Conservation (phyloP, 1,140 invertebrate genomes). For the Papilio aristodemus region DNA sequence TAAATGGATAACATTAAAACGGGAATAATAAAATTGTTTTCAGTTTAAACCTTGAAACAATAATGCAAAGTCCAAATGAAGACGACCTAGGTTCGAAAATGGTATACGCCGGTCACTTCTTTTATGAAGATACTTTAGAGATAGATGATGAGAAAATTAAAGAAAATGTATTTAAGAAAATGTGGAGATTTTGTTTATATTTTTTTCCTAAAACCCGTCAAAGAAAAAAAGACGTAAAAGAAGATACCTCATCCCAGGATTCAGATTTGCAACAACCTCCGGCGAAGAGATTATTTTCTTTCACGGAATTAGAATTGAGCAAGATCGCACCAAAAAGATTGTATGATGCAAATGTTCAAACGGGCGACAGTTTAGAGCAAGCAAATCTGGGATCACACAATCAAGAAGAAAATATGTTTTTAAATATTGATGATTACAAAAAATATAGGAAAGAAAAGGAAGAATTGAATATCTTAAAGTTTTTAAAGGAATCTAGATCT, state of each 20-base stretch:
- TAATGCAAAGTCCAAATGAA: conserved; percentile 64
- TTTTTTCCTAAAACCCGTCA: conserved; percentile 37
- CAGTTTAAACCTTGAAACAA: conserved; percentile 59
- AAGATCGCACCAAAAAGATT: conserved; percentile 39
- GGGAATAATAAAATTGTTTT: conserved; percentile 36
- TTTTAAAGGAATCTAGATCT: conserved; percentile 38
- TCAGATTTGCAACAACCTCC: conserved; percentile 6
- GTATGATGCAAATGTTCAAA: conserved; percentile 56
- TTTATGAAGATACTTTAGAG: conserved; percentile 43
- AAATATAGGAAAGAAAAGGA: conserved; percentile 28
- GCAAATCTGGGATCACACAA: conserved; percentile 26
- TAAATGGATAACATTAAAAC: too few species aligned
- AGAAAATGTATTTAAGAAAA: conserved; percentile 38
- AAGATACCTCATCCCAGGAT: conserved; percentile 18
- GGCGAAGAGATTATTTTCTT: conserved; percentile 49
- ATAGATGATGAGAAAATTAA: conserved; percentile 36
- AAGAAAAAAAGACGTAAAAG: conserved; percentile 19
- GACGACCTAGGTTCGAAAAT: conserved; percentile 41
- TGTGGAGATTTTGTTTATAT: conserved; percentile 35
- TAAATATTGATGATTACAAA: not conserved
- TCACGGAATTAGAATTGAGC: conserved; percentile 54
- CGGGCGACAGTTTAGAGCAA: conserved; percentile 58
- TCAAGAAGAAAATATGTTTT: not conserved
- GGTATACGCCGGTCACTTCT: conserved; percentile 40
- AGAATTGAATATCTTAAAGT: conserved; percentile 45